phyloP scores from a whole-genome alignment of 2,888 invertebrate species.

The Ophion obscuratus region DNA sequence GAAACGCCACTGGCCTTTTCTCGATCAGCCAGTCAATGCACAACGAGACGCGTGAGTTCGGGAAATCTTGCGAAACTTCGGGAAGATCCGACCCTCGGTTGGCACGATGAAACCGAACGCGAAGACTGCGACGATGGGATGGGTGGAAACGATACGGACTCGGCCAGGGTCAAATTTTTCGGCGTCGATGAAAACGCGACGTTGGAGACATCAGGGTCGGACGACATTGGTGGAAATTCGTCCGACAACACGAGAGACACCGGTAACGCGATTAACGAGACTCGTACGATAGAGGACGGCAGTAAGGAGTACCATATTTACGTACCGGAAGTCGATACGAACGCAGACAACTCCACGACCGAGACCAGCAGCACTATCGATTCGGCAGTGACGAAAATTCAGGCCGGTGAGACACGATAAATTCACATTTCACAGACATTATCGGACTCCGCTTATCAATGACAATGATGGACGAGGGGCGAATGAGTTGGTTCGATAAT shows the following conservation, averaged over 20 bases:
- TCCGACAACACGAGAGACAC: neutral
- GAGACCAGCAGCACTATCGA: slow-evolving; percentile 73
- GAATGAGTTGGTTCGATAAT: too few relatives aligned
- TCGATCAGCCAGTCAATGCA: slow-evolving; percentile 71
- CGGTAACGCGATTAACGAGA: neutral
- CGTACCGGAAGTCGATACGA: slow-evolving; percentile 67
- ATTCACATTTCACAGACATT: neutral
- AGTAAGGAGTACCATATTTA: slow-evolving; percentile 70
- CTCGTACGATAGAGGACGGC: slow-evolving; percentile 51
- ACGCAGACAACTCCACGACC: slow-evolving; percentile 63
- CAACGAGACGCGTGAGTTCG: slow-evolving; percentile 68
- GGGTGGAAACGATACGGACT: slow-evolving; percentile 26
- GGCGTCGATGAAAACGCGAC: slow-evolving; percentile 30
- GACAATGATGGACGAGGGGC: too few relatives aligned
- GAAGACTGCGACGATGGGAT: slow-evolving; percentile 27
- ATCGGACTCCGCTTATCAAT: too few relatives aligned
- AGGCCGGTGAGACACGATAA: slow-evolving; percentile 73
- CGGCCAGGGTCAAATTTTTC: slow-evolving; percentile 48
- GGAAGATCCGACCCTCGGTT: slow-evolving; percentile 51
- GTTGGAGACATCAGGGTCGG: slow-evolving; percentile 47
- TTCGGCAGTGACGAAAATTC: slow-evolving; percentile 76
- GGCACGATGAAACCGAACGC: slow-evolving; percentile 58
- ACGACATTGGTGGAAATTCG: slow-evolving; percentile 21
- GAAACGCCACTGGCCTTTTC: slow-evolving; percentile 66
- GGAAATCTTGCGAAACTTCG: slow-evolving; percentile 60